Base-by-base conservation (phyloP, 2,888 invertebrate genomes). In the Netelia fuscicornis region DNA sequence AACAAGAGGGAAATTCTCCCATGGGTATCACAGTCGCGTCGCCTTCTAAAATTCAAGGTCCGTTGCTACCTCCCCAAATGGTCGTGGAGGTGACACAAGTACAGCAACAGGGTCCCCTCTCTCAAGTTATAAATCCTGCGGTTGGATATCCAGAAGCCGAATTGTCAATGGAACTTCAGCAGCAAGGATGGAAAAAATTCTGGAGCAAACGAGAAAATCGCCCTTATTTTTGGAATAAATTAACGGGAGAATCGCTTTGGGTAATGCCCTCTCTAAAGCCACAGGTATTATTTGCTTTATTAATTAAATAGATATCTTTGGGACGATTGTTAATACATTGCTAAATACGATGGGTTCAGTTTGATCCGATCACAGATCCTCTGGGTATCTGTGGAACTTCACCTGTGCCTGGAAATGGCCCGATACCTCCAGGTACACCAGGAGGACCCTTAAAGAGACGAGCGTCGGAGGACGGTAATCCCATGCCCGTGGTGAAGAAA, bases 191-290 rank as follows among this genome's bases (percentile, higher is more conserved):
- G 99, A 96, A 98, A 85, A 98, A 98, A 91, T 98, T 98, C 94
- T 99, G 99, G 99, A 99, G 98, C 23, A 98, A 98, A 92, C 95
- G 99, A 77, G 99, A 99, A 94, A 98, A 97, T 92, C 95, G 99
- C 42, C 98, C 98, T 1, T 99, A 99, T 94, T 99, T 97, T 94
- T 99, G 98, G 98, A 99, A 99, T 93, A 98, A 98, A 94, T 94
- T 97, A 30, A 98, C 98, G 0, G 98, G 98, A 76, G 98, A 99
- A 94, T 98, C 98, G n/a, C 95, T 98, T 89, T 99, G 99, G 99
- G 99, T 99, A 93, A 96, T 98, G 96, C 98, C 98, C 13, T 95
- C 96, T n/a, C 94, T 96, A 10, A 97, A 97, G 92, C 95, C 96
- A 83, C 97, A 97, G 89, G 94, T 94, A 90, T 86, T 25, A 48